Percentiles rank a stretch among this genome's conserved stretches.
Conservation (phyloP, 2,113 vertebrate species). For the Menura novaehollandiae region DNA sequence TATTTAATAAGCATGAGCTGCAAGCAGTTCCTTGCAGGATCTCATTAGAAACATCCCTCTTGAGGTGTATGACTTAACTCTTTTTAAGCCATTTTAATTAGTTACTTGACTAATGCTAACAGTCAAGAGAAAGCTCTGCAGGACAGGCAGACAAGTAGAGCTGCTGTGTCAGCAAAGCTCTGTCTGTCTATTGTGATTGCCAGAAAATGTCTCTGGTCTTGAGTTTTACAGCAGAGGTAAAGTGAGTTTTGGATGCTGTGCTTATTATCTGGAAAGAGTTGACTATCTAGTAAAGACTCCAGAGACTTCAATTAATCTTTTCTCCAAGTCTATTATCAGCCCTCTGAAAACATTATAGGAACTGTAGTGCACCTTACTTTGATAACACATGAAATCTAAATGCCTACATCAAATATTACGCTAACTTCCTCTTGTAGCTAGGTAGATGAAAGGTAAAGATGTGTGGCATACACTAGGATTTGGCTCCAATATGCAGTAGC, state of each 20-base stretch:
- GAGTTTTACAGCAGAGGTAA: not conserved
- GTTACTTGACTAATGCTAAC: not conserved
- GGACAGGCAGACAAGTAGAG: not conserved
- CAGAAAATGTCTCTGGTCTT: not conserved
- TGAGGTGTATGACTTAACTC: not conserved
- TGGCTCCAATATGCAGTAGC: not conserved
- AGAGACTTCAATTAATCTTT: not conserved
- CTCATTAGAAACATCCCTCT: not conserved
- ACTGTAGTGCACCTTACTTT: not conserved
- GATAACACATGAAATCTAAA: accelerated
- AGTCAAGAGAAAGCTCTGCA: not conserved
- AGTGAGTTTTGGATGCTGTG: not conserved
- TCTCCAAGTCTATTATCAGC: not conserved
- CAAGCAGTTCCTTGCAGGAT: not conserved
- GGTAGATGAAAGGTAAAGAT: not conserved
- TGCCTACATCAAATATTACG: not conserved
- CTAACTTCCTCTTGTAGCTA: not conserved
- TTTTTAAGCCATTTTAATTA: not conserved
- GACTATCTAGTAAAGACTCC: not conserved
- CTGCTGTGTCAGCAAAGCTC: not conserved
- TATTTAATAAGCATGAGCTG: not conserved
- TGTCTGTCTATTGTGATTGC: not conserved
- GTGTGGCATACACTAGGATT: not conserved
- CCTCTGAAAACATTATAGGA: not conserved
- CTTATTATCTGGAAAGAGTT: not conserved